Conservation (phyloP, 2,113 vertebrate genomes). For the Peromyscus polionotus region DNA sequence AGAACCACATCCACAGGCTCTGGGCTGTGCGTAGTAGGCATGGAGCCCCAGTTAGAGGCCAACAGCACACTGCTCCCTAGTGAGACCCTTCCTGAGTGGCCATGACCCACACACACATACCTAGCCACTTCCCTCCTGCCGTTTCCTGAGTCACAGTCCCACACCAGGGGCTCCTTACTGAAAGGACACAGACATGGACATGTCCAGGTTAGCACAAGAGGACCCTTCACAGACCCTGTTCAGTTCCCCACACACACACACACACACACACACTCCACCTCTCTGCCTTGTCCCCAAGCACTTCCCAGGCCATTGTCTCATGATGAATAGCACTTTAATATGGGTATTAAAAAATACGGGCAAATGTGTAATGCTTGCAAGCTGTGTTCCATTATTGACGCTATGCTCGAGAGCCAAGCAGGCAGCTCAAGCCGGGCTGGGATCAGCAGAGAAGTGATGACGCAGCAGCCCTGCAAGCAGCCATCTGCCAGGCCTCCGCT, state of each 20-base stretch:
- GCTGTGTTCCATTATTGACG: conserved; percentile 64
- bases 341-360: conserved; percentile 49
- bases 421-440: conserved; percentile 43
- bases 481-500: conserved; percentile 62
- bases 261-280: background rate
- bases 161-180: no score
- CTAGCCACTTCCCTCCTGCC: accelerated
- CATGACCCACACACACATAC: background rate
- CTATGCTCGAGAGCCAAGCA: conserved; percentile 64
- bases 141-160: accelerated
- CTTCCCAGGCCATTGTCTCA: conserved; percentile 24
- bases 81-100: background rate
- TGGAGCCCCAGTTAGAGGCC: background rate
- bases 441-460: conserved; percentile 59
- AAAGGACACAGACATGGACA: background rate
- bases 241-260: background rate
- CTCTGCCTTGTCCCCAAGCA: background rate
- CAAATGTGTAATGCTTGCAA: conserved; percentile 78
- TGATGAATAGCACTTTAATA: conserved; percentile 75
- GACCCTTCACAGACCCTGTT: background rate
- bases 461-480: conserved; percentile 51
- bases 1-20: background rate
- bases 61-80: background rate
- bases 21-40: background rate
- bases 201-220: background rate